Evolutionary conservation across 2,113 vertebrate species (phyloP), one percentile per base, ranked within the genome.

Genomic region (Arvicanthis niloticus): DNA sequence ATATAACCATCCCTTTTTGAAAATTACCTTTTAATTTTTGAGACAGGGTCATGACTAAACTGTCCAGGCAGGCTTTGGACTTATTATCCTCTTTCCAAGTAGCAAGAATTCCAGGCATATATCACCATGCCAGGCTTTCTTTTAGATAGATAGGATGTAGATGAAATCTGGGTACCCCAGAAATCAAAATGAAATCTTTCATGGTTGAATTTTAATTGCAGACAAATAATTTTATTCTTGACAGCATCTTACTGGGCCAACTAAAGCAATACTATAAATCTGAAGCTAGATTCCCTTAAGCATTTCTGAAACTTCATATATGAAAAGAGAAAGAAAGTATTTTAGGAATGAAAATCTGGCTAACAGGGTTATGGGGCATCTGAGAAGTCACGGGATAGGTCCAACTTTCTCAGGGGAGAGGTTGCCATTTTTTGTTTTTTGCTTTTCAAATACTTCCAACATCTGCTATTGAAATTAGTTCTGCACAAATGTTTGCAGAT

Each of bases 391-490:
- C 29, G 21, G 87, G 91, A 96, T 93, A 96, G 80, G 53, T 93
- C 70, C 67, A 80, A 91, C 58, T 97, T 97, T 96, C 94, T 96
- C 90, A 88, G 82, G 96, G 60, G 86, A 65, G 73, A 97, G 87
- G 67, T 51, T 93, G 73, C n/a, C 80, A 40, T 90, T 81, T 81
- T 88, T 82, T 81, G 51, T 86, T 51, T n/a, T 91, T 70, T 91
- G 40, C 65, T 91, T 96, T 73, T 88, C 62, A 17, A 72, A 40
- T 94, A 60, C 94, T 96, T 88, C 42, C 78, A 97, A 93, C 96
- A 98, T 97, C 94, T 97, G 97, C 67, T 97, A 95, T 96, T 96
- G 92, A 98, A 98, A 97, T 97, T 93, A 95, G 94, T 96, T 96
- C 96, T 97, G 96, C 89, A 96, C 95, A 96, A 97, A 98, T 96